phyloP scores from a whole-genome alignment of 1,140 invertebrate genomes.

The Hyles vespertilio region DNA sequence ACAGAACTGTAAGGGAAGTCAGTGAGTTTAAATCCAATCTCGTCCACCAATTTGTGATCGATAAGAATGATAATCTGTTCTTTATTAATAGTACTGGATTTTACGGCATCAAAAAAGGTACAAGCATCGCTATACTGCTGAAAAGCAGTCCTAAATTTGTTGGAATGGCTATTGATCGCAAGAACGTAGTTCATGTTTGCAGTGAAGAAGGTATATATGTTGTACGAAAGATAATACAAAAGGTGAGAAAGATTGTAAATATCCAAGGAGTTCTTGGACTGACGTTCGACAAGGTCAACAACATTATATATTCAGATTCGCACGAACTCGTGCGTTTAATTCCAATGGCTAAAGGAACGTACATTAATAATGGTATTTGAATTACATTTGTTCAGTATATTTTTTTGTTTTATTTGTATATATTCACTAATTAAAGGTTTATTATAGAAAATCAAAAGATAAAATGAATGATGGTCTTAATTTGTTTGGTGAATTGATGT shows the following conservation, averaged over 20 bases:
- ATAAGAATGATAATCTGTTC: conserved; percentile 45
- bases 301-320: conserved; percentile 56
- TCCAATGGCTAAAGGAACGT: background rate
- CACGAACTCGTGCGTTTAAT: conserved; percentile 26
- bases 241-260: conserved; percentile 43
- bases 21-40: conserved; percentile 23
- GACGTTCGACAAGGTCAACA: conserved; percentile 53
- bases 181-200: conserved; percentile 44
- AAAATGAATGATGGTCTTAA: too few species aligned
- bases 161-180: conserved; percentile 42
- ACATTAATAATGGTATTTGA: background rate
- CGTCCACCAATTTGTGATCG: conserved; percentile 57
- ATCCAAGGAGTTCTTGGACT: conserved; percentile 50
- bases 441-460: too few species aligned
- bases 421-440: too few species aligned
- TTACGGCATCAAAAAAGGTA: conserved; percentile 41
- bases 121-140: conserved; percentile 28
- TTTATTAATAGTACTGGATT: conserved; percentile 58
- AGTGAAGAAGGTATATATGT: conserved; percentile 55
- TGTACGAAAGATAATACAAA: conserved; percentile 42
- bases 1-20: conserved; percentile 33
- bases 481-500: too few species aligned
- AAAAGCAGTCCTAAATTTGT: conserved; percentile 46
- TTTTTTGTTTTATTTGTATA: background rate
- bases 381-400: background rate